phyloP scores from a whole-genome alignment of 2,888 invertebrate genomes.

The Amphipoea lucens region DNA sequence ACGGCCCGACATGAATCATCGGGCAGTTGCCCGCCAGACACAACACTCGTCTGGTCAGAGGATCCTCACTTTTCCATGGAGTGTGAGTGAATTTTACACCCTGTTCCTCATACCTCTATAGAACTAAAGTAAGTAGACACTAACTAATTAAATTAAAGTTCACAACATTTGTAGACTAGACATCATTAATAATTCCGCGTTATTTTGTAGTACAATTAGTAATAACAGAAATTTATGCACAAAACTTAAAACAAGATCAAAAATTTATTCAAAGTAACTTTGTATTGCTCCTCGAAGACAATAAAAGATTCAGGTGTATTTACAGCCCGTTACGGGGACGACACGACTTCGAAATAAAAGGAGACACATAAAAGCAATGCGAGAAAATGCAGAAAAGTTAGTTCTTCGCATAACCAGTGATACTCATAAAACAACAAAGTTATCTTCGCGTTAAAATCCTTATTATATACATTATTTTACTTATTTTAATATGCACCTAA shows the following conservation, averaged over 20 bases:
- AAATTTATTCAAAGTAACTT: slow-evolving; percentile 32
- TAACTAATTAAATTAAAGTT: not conserved
- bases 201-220: too few species aligned
- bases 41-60: too few species aligned
- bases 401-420: not conserved
- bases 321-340: slow-evolving; percentile 20
- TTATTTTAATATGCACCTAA: not conserved
- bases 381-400: slow-evolving; percentile 13
- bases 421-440: not conserved
- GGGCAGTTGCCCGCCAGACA: too few species aligned
- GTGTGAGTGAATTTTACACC: too few species aligned
- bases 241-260: slow-evolving; percentile 7
- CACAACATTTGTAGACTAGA: slow-evolving; percentile 2
- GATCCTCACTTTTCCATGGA: too few species aligned
- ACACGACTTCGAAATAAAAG: slow-evolving; percentile 32
- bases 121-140: not conserved
- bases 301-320: slow-evolving; percentile 44
- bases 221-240: slow-evolving; percentile 12
- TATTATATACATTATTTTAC: not conserved
- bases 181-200: not conserved
- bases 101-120: too few species aligned
- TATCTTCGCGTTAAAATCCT: not conserved
- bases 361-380: not conserved
- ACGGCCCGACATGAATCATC: too few species aligned
- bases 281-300: slow-evolving; percentile 15